Base-by-base conservation (phyloP, 2,797 vertebrate species). In the Ptychadena robeensis region DNA sequence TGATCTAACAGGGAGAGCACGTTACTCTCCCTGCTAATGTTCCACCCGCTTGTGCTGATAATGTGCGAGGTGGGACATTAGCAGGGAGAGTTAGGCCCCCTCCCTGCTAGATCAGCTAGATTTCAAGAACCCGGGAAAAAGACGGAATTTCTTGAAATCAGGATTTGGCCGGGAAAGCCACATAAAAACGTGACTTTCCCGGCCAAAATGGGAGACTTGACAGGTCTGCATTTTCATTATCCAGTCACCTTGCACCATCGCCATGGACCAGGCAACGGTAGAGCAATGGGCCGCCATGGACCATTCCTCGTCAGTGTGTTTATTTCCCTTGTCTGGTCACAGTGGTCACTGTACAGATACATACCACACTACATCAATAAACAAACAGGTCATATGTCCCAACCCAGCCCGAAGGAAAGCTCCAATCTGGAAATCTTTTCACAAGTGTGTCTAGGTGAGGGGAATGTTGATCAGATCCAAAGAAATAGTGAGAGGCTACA, bases 381-480 rank as follows among this genome's bases (percentile, higher is more conserved):
- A 94, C 91, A 91, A 95, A 99, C 89, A 97, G 93, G 86, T 95
- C 91, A 0, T 99, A 99, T 48, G 96, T 97, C 89, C 96, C 97
- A 91, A 97, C 95, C 97, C 97, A 99, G 32, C 94, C 94, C 0
- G 96, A 98, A 28, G 95, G 93, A 81, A 98, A 98, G 0, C 94
- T 90, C 98, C 98, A 99, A 0, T 89, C 86, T 57, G 98, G 97
- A 83, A 99, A 94, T 86, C 89, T 94, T 14, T 85, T 86, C 66
- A 95, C 88, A 86, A 98, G 91, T 77, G 89, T 88, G 61, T 88
- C 86, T 61, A 99, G 91, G 83, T 92, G 89, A 85, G 93, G 89
- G 4, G 97, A 97, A 82, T 88, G 91, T 85, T 94, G 94, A 88
- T 97, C 95, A 38, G 94, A 88, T 22, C 97, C 97, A 37, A 95